These are phyloP conservation scores for Rhagologus leucostigma DNA, from an alignment of 2,113 vertebrate species.

Conservation along the genomic window DNA sequence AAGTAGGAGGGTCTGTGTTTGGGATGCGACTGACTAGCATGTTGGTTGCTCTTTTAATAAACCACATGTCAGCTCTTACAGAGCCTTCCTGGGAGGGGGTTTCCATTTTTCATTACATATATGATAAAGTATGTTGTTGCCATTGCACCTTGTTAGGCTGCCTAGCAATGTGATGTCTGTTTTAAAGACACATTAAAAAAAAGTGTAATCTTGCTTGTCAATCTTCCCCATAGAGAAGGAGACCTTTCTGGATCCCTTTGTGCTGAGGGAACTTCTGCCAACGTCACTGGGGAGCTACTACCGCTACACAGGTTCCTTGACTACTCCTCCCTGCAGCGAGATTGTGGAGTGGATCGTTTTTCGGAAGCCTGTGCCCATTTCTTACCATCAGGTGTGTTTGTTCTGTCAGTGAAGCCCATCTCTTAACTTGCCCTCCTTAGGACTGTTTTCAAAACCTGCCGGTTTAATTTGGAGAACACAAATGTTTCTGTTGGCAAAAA, in stretches of 20 bases:
- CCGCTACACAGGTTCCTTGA: constrained; percentile 91
- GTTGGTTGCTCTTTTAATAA: constrained; percentile 50
- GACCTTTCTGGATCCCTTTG: constrained; percentile 94
- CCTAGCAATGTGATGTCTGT: constrained; percentile 8
- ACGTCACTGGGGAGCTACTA: constrained; percentile 89
- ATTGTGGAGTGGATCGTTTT: constrained; percentile 97
- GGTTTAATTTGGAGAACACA: not conserved
- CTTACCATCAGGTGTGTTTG: constrained; percentile 87
- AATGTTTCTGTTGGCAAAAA: constrained; percentile 45
- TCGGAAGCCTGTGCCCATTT: constrained; percentile 86
- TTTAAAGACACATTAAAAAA: not conserved
- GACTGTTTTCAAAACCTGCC: fast-evolving
- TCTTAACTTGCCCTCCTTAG: not conserved
- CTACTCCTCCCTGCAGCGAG: constrained; percentile 93
- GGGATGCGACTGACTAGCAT: not conserved
- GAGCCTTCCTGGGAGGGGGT: not conserved
- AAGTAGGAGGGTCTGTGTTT: not conserved
- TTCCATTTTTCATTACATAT: not conserved
- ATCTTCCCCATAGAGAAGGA: constrained; percentile 86
- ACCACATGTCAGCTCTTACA: not conserved
- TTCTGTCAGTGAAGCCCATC: not conserved
- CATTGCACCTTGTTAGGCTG: constrained; percentile 45
- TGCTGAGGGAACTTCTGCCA: constrained; percentile 89
- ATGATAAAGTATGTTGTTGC: constrained; percentile 32
- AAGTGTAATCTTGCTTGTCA: constrained; percentile 29